Conservation (phyloP, 2,797 vertebrate genomes). For the Sarcophilus harrisii region DNA sequence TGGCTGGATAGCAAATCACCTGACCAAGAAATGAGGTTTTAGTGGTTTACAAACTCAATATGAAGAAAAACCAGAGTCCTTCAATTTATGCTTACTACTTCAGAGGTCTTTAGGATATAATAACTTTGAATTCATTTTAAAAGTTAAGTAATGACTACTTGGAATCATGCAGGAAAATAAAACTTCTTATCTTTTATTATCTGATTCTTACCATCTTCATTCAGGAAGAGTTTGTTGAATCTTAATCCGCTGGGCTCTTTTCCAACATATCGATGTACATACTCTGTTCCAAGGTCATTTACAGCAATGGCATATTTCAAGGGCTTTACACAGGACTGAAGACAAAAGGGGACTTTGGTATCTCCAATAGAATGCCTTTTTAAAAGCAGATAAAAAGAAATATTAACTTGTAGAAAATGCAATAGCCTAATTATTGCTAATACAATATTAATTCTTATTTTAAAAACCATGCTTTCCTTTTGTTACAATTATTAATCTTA, state of each 20-base stretch:
- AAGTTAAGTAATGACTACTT: background rate
- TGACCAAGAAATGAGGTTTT: background rate
- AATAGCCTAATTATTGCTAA: background rate
- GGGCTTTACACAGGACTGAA: constrained; percentile 98
- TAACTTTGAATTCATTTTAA: constrained; percentile 22
- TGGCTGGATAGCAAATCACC: background rate
- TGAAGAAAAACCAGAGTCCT: background rate
- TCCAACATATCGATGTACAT: constrained; percentile 97
- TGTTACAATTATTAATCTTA: constrained; percentile 43
- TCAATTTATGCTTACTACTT: background rate
- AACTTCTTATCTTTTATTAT: constrained; percentile 39
- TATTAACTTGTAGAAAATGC: constrained; percentile 13
- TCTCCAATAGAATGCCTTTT: constrained; percentile 95
- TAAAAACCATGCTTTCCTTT: constrained; percentile 14
- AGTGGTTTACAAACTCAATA: background rate
- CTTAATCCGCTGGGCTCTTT: constrained; percentile 98
- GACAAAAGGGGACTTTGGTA: constrained; percentile 98
- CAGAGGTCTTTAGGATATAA: background rate
- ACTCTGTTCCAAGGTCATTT: constrained; percentile 97
- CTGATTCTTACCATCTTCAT: constrained; percentile 94
- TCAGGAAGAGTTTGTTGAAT: constrained; percentile 98
- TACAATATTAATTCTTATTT: constrained; percentile 51
- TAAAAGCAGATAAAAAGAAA: constrained; percentile 55
- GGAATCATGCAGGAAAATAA: constrained; percentile 50
- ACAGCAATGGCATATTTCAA: constrained; percentile 97